These are phyloP conservation scores for Metaphire vulgaris DNA, from an alignment of 1,140 invertebrate species.

Conservation along the genomic window DNA sequence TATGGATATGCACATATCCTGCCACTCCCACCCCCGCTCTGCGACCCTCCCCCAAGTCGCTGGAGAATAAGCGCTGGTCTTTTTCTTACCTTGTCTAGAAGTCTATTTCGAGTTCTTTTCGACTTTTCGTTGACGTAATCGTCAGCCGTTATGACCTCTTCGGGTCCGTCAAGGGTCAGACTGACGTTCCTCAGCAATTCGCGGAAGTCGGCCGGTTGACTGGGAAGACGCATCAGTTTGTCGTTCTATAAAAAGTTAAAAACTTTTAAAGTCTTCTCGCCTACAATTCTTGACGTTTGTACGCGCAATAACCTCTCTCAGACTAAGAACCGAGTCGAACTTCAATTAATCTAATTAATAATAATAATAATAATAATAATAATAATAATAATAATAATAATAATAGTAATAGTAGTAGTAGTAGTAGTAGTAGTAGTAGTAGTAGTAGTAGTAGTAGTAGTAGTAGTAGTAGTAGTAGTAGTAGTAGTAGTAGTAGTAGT, in stretches of 20 bases:
- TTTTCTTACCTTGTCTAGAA: neutral
- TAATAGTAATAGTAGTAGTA: neutral
- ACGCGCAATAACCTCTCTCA: neutral
- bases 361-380: neutral
- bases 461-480: slow-evolving; percentile 7
- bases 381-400: neutral
- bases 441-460: slow-evolving; percentile 3
- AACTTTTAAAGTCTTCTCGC: neutral
- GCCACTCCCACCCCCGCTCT: too few species aligned
- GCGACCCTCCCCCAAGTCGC: too few species aligned
- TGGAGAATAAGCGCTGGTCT: too few species aligned
- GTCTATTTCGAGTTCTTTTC: neutral
- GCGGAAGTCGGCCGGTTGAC: neutral
- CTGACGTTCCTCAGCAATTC: neutral
- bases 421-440: neutral
- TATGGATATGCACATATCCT: too few species aligned
- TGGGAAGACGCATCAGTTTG: neutral
- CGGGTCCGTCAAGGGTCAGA: neutral
- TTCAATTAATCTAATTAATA: neutral
- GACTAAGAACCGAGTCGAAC: neutral
- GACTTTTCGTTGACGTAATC: neutral
- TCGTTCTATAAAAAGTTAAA: neutral
- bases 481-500: slow-evolving; percentile 12
- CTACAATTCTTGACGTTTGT: neutral
- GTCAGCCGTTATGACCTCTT: neutral